Evolutionary conservation across 2,888 invertebrate species (phyloP).

Genomic region (Diadegma fenestrale): DNA sequence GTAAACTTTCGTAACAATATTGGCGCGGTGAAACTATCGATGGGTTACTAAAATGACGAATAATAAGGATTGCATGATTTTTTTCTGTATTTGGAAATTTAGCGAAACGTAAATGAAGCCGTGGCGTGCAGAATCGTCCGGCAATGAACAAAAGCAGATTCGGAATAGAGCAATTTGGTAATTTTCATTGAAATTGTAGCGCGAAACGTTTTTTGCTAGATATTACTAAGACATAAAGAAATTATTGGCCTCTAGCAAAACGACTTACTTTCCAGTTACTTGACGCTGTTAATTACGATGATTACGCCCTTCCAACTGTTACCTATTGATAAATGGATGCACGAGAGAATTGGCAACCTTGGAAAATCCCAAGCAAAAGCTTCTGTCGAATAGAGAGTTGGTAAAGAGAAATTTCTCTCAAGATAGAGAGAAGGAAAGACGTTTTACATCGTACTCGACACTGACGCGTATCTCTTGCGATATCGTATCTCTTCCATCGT

Average conservation of each 20-base stretch:
- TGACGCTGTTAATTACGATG: neutral
- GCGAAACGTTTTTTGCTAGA: conserved; percentile 37
- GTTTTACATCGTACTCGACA: conserved; percentile 44
- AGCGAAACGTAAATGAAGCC: neutral
- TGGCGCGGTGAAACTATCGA: neutral
- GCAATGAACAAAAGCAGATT: conserved; percentile 26
- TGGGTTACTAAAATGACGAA: neutral
- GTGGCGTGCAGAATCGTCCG: neutral
- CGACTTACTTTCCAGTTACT: neutral
- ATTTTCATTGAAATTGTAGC: conserved; percentile 30
- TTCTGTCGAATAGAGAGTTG: conserved; percentile 37
- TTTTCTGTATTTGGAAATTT: neutral
- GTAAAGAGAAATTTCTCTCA: conserved; percentile 36
- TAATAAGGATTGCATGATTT: neutral
- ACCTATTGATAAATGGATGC: neutral
- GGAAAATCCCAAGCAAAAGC: conserved; percentile 36
- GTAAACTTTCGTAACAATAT: neutral
- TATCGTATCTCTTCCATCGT: conserved; percentile 45
- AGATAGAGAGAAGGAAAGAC: conserved; percentile 33
- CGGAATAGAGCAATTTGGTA: conserved; percentile 34
- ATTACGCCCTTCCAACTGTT: conserved; percentile 14
- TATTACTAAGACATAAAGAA: neutral
- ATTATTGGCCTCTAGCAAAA: neutral
- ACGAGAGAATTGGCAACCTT: conserved; percentile 12
- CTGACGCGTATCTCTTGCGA: conserved; percentile 45